Percentiles rank a stretch among this genome's conserved stretches.
phyloP scores from a whole-genome alignment of 2,113 vertebrate genomes.

The Synchiropus splendidus region DNA sequence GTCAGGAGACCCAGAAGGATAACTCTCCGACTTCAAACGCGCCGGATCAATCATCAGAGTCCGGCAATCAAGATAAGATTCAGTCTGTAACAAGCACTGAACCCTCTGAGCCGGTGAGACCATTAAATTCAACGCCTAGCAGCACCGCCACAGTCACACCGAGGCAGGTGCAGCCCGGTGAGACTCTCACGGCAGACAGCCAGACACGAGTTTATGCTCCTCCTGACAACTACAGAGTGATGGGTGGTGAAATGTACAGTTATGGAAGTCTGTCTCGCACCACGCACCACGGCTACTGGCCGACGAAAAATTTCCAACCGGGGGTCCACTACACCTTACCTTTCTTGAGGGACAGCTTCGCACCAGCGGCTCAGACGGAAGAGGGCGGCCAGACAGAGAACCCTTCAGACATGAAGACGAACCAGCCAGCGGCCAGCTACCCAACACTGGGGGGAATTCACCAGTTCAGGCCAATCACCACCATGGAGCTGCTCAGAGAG shows the following conservation, averaged over 20 bases:
- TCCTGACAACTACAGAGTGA: constrained; percentile 40
- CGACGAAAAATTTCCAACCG: constrained; percentile 55
- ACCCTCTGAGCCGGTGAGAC: constrained; percentile 9
- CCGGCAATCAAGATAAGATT: constrained; percentile 4
- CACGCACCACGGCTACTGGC: constrained; percentile 53
- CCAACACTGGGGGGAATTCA: constrained; percentile 58
- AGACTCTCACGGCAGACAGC: constrained; percentile 29
- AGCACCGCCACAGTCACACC: constrained; percentile 5
- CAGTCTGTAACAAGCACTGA: constrained; percentile 11
- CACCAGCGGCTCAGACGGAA: constrained; percentile 38
- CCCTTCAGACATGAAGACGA: constrained; percentile 42
- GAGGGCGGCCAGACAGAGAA: constrained; percentile 48
- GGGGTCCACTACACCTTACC: constrained; percentile 67
- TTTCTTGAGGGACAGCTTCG: constrained; percentile 62
- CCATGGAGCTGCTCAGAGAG: constrained; percentile 64
- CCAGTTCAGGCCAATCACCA: constrained; percentile 56
- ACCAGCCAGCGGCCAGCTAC: constrained; percentile 43
- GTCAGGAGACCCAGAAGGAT: constrained; percentile 23
- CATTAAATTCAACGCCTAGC: constrained; percentile 14
- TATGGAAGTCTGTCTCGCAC: constrained; percentile 57
- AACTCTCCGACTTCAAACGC: constrained; percentile 13
- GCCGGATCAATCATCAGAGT: constrained; percentile 23
- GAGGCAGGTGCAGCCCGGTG: constrained; percentile 16
- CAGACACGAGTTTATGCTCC: constrained; percentile 42
- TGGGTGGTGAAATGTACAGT: constrained; percentile 38